Evolutionary conservation across 2,888 invertebrate species (phyloP), one percentile per base, ranked within the genome.

Genomic region (Erpobdella octoculata): DNA sequence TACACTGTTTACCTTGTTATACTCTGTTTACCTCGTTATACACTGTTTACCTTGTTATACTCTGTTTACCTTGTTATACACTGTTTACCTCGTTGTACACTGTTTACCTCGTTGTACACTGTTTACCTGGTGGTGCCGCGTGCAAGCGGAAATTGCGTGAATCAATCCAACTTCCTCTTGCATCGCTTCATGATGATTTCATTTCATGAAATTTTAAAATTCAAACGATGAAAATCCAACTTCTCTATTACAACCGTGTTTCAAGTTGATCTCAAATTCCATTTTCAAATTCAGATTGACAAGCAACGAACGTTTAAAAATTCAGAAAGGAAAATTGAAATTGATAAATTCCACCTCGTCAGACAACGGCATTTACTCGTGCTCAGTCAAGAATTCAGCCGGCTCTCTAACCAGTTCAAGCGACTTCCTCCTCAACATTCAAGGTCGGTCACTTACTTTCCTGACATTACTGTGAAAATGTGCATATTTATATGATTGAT

Each of bases 301-400:
- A n/a, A 53, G 28, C 53, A 25, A 21, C 6, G 53, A 53, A 28
- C 21, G 53, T 8, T 6, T 53, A 1, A 53, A 53, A 53, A 53
- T 53, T 28, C 53, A 33, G 62, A 62, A 62, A 31, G 62, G 62
- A 33, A 35, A n/a, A 31, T 21, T 62, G 62, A 62, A 31, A 35
- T 6, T 62, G 31, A 12, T 1, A 28, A 62, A 62, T n/a, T 5
- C 33, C 12, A 33, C 21, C 35, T 33, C 62, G 8, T 18, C n/a
- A 1, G 62, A 62, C 35, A 35, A 35, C 62, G 62, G 62, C 33
- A 35, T 62, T n/a, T 62, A 62, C n/a, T 62, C 62, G 6, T 62
- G 62, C 62, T 33, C n/a, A 18, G 62, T 18, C 33, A 62, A 31
- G 33, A 62, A 62, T 31, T 28, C 35, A 2, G 62, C 62, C n/a